Base-by-base conservation (phyloP, 2,113 vertebrate genomes). In the Fulmarus glacialis region DNA sequence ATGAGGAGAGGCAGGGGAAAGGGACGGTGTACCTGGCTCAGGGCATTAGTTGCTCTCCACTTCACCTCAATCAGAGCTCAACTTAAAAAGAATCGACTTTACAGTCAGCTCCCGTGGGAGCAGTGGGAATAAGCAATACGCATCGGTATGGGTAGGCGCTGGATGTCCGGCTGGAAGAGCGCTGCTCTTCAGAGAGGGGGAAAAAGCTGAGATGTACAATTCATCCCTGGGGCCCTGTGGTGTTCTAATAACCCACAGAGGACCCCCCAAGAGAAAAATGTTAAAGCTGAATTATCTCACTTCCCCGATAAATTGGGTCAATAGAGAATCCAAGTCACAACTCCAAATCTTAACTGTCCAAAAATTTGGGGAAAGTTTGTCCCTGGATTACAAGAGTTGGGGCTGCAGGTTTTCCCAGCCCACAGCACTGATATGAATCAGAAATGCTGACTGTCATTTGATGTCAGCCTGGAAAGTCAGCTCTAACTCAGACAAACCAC, bases 91-190 rank as follows among this genome's bases (percentile, higher is more conserved):
- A 71, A 78, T 45, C 2, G 3, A 48, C 87, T 72, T 92, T 10
- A 34, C 30, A 63, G 50, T 55, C 83, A 53, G 38, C 21, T 52
- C 45, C 75, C 24, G 3, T 36, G 42, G 74, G 81, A 95, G 19
- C 59, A 40, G 42, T 80, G 63, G 56, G 60, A 82, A 55, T 52
- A 64, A 82, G 14, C 50, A 38, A 15, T 24, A 13, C 5, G 15
- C 21, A 10, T 6, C 18, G 24, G 13, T 62, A 26, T 42, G 0
- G 0, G 8, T 29, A 8, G 26, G 62, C 0, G 0, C 27, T 45
- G 58, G 36, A 34, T 59, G 16, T 53, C 27, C 66, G 42, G 18
- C 50, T 70, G 43, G 53, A 91, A 50, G 30, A 85, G 1, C 1
- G 0, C 9, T 13, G 16, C 9, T 8, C 27, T 38, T 60, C 7